Evolutionary conservation across 2,113 vertebrate species (phyloP).

Genomic region (Pomatostomus ruficeps): DNA sequence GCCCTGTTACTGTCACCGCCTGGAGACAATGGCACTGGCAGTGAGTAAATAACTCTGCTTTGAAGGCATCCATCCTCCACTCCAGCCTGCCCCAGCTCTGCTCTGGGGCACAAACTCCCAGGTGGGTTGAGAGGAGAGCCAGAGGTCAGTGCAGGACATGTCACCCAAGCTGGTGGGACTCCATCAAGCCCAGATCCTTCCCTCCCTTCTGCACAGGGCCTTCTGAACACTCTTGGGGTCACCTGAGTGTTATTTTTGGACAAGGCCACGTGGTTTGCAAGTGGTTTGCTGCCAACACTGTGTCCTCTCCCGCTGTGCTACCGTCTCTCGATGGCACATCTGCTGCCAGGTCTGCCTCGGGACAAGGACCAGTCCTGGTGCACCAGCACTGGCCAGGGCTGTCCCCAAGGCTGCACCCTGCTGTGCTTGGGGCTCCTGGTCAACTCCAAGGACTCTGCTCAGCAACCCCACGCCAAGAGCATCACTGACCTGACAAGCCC

Average conservation of each 20-base stretch:
- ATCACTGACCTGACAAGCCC: fast-evolving
- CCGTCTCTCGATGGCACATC: neutral
- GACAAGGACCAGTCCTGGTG: neutral
- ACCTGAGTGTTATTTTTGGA: neutral
- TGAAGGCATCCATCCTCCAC: neutral
- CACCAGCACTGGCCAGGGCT: neutral
- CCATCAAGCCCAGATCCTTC: neutral
- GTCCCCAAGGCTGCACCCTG: neutral
- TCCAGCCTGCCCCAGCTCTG: neutral
- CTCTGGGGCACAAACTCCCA: neutral
- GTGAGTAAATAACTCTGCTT: neutral
- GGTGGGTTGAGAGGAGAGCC: neutral
- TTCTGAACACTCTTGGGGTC: neutral
- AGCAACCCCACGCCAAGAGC: fast-evolving
- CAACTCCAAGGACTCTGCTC: neutral
- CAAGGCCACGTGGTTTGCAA: neutral
- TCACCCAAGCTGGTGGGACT: neutral
- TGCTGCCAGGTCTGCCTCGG: neutral
- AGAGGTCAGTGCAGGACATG: neutral
- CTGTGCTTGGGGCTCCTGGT: neutral
- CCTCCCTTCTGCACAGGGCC: neutral
- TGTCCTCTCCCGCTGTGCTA: fast-evolving
- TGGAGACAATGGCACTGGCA: neutral
- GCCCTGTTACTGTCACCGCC: neutral
- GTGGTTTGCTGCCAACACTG: neutral